Conservation (phyloP, 2,888 invertebrate genomes). For the Cephus rjabovi region DNA sequence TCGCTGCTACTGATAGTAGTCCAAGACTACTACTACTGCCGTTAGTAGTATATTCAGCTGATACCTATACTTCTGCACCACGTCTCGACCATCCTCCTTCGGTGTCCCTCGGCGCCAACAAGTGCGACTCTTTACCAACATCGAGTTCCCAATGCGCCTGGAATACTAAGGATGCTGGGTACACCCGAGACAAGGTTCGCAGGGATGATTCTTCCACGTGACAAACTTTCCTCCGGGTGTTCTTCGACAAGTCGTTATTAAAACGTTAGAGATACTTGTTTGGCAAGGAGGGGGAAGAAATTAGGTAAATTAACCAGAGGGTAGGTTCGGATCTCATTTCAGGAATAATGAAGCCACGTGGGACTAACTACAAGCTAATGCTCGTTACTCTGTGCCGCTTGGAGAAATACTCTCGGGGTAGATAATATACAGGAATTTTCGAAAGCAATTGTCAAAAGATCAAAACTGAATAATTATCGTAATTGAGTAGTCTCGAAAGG, state of each 20-base stretch:
- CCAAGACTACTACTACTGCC: background rate
- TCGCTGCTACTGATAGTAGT: background rate
- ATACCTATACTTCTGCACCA: conserved; percentile 11
- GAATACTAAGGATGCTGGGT: conserved; percentile 50
- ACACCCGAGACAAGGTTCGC: background rate
- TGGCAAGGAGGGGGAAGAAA: background rate
- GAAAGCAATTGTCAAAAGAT: background rate
- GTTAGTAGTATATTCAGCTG: background rate
- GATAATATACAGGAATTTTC: background rate
- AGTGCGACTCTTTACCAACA: conserved; percentile 64
- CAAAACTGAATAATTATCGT: background rate
- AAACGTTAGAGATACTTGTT: background rate
- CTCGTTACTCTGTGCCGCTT: conserved; percentile 7
- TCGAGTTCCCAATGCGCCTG: conserved; percentile 51
- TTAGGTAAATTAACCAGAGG: background rate
- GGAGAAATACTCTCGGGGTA: background rate
- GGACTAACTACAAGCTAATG: background rate
- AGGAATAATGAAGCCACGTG: background rate
- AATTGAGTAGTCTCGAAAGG: background rate
- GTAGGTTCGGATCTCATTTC: background rate
- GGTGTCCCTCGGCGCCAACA: conserved; percentile 60
- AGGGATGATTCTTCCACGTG: background rate
- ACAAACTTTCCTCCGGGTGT: background rate
- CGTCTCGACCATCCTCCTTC: conserved; percentile 39
- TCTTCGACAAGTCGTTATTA: background rate